Evolutionary conservation across 2,888 invertebrate genomes (phyloP).

Genomic region (Melangyna quadrimaculata): DNA sequence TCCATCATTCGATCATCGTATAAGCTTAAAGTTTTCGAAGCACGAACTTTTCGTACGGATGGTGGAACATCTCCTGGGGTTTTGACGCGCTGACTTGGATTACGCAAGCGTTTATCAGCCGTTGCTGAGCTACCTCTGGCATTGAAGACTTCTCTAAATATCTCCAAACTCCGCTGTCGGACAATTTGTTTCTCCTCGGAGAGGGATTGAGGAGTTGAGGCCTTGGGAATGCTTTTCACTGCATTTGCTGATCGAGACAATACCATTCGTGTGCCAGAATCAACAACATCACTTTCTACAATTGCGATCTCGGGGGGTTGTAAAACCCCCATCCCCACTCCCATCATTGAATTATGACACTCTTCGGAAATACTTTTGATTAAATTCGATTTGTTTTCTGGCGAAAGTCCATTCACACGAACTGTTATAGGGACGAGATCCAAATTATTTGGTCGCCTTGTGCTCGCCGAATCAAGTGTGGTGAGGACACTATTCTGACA

Average conservation of each 20-base stretch:
- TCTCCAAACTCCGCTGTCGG: slow-evolving; percentile 88
- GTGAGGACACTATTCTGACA: slow-evolving; percentile 67
- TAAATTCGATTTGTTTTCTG: slow-evolving; percentile 79
- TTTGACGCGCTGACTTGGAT: slow-evolving; percentile 89
- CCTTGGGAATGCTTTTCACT: slow-evolving; percentile 75
- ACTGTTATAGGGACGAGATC: slow-evolving; percentile 77
- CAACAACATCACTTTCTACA: slow-evolving; percentile 41
- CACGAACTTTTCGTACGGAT: slow-evolving; percentile 87
- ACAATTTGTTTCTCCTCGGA: slow-evolving; percentile 77
- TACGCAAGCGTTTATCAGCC: slow-evolving; percentile 83
- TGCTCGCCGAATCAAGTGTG: slow-evolving; percentile 62
- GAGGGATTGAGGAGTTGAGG: slow-evolving; percentile 11
- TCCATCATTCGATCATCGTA: slow-evolving; percentile 95
- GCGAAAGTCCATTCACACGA: slow-evolving; percentile 71
- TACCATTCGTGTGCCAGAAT: slow-evolving; percentile 75
- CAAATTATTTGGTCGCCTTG: slow-evolving; percentile 76
- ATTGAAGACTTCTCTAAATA: slow-evolving; percentile 89
- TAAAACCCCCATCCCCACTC: too few species aligned
- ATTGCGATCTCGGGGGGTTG: slow-evolving; percentile 68
- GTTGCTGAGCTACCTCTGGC: slow-evolving; percentile 83
- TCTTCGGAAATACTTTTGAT: slow-evolving; percentile 78
- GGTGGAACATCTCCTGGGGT: slow-evolving; percentile 92
- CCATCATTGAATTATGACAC: slow-evolving; percentile 48
- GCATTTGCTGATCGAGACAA: slow-evolving; percentile 74
- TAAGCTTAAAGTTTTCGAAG: slow-evolving; percentile 89